Evolutionary conservation across 2,113 vertebrate species (phyloP), one percentile per base, ranked within the genome.

Genomic region (Tragulus kanchil): DNA sequence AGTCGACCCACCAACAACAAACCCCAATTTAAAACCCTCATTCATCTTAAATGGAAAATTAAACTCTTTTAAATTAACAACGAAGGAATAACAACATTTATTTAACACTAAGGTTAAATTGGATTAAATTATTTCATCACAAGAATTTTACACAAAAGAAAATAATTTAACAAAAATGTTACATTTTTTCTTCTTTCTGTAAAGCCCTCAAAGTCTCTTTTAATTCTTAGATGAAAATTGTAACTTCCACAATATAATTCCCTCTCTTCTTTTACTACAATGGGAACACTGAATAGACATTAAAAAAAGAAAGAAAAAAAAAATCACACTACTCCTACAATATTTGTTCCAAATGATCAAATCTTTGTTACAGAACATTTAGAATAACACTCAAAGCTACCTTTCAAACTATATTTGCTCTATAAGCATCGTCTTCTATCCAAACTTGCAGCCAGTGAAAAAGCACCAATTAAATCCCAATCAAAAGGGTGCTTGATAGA

Each of bases 391-490:
- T 61, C 17, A n/a, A 94, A 90, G 48, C 48, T 91, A 21, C 88
- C 90, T 91, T 92, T 62, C 19, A 17, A 95, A 93, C 64, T 94
- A 3, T 81, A 93, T 92, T 97, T 93, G 93, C n/a, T 86, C 75
- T 86, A 86, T 48, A 96, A 92, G 17, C 16, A 92, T 61, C 86
- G 90, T 31, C 36, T 36, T 36, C 36, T 36, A 36, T 87, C 36
- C 61, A 83, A 92, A 93, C 75, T 65, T 95, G 64, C 10, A 94
- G 90, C 8, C 73, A 93, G 36, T 89, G 25, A 84, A 94, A 92
- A 96, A 86, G 26, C 19, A 95, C 79, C 96, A 96, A 94, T 94
- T 95, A 97, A 96, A 94, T 87, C 36, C 59, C 59, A 89, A 95
- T 93, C 89, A 97, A 95, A 89, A 94, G 25, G 64, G 26, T 50